Conservation (phyloP, 1,140 invertebrate genomes). For the Psix sp. region DNA sequence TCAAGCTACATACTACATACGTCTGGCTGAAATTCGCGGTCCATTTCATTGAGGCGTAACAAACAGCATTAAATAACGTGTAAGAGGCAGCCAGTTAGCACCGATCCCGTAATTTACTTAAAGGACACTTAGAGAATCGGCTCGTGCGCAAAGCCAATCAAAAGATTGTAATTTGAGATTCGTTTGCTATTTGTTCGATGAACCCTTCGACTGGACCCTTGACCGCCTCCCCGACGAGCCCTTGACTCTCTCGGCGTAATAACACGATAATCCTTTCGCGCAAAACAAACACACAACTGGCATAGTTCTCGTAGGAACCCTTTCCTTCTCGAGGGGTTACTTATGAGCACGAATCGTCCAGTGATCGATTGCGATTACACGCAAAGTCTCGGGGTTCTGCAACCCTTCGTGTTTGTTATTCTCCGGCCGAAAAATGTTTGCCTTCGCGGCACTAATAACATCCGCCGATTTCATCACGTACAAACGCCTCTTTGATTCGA, state of each 20-base stretch:
- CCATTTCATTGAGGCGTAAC: constrained; percentile 33
- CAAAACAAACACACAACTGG: constrained; percentile 59
- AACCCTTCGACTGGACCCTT: constrained; percentile 57
- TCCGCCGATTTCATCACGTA: constrained; percentile 15
- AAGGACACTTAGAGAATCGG: constrained; percentile 44
- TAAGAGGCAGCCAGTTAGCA: constrained; percentile 28
- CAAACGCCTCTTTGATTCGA: not conserved
- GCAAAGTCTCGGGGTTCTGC: constrained; percentile 57
- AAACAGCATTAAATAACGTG: constrained; percentile 22
- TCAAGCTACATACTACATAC: constrained; percentile 60
- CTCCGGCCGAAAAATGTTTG: constrained; percentile 52
- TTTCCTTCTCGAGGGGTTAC: constrained; percentile 47
- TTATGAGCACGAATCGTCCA: constrained; percentile 27
- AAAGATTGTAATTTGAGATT: constrained; percentile 56
- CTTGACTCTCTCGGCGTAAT: constrained; percentile 53
- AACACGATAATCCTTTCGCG: constrained; percentile 59
- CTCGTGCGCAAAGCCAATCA: constrained; percentile 48
- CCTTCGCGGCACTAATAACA: constrained; percentile 33
- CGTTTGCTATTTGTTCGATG: constrained; percentile 49
- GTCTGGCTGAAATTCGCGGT: constrained; percentile 41
- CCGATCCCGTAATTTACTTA: constrained; percentile 31
- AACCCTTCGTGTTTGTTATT: constrained; percentile 53
- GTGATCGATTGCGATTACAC: constrained; percentile 56
- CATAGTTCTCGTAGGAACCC: constrained; percentile 39
- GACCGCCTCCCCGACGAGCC: constrained; percentile 43